A percentile compares a stretch with the other conserved stretches of the same genome.
phyloP scores from a whole-genome alignment of 2,113 vertebrate genomes.

The Psephotus haematonotus region DNA sequence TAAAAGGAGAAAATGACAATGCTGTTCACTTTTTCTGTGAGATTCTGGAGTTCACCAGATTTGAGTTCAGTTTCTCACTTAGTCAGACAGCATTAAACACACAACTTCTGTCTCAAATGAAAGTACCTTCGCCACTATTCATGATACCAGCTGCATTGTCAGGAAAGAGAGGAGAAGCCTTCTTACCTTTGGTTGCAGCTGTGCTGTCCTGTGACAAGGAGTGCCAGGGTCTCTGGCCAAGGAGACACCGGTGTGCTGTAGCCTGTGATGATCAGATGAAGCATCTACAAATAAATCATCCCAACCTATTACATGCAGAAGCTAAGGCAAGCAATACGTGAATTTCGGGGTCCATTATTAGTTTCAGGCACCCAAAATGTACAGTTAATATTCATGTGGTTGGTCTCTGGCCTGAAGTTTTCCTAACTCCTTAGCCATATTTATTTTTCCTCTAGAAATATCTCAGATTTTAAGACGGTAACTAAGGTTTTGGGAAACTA shows the following conservation, averaged over 20 bases:
- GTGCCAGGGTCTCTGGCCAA: background rate
- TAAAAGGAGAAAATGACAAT: background rate
- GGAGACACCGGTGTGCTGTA: background rate
- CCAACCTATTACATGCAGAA: background rate
- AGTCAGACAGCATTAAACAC: background rate
- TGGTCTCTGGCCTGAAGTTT: background rate
- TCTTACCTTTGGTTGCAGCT: rapidly evolving
- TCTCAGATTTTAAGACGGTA: background rate
- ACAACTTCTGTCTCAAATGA: background rate
- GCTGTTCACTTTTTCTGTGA: background rate
- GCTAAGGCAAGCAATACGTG: background rate
- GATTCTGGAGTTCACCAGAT: background rate
- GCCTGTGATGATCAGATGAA: rapidly evolving
- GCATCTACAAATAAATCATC: background rate
- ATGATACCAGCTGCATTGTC: background rate
- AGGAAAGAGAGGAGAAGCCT: background rate
- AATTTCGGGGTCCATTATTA: background rate
- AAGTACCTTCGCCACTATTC: background rate
- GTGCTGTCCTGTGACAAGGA: rapidly evolving
- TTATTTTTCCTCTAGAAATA: background rate
- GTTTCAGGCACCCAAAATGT: background rate
- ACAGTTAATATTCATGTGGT: rapidly evolving
- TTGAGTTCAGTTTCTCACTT: background rate
- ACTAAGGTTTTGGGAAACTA: background rate
- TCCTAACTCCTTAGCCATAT: background rate